Conservation (phyloP, 2,888 invertebrate genomes). For the Ennomos erosarius region DNA sequence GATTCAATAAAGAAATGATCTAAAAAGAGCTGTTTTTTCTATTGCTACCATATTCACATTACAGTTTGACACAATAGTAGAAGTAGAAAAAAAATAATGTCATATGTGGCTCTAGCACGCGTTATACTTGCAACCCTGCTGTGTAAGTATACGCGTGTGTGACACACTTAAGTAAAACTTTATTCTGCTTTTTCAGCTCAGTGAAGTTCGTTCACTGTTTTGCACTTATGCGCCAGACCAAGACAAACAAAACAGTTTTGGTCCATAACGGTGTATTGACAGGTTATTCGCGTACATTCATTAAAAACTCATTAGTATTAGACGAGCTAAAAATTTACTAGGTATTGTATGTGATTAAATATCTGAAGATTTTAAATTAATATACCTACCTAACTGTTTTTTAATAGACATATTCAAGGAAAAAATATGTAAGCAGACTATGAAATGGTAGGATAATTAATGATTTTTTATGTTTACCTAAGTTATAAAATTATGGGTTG, state of each 20-base stretch:
- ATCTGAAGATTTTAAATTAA: constrained; percentile 10
- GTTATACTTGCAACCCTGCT: no score
- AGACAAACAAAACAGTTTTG: constrained; percentile 17
- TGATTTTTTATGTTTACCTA: background rate
- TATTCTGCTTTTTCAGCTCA: background rate
- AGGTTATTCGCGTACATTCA: constrained; percentile 49
- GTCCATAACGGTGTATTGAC: constrained; percentile 51
- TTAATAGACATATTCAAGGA: constrained; percentile 4
- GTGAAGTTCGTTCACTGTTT: constrained; percentile 12
- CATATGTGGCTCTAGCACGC: no score
- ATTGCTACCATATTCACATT: no score
- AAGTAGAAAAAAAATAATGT: no score
- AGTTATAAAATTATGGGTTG: no score
- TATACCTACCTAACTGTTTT: constrained; percentile 12
- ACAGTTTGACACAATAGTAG: no score
- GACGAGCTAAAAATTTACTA: background rate
- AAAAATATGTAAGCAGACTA: background rate
- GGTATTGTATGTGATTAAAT: background rate
- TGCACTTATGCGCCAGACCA: constrained; percentile 11
- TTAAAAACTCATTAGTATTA: constrained; percentile 41
- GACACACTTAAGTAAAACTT: no score
- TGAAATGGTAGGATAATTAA: no score
- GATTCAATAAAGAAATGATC: no score
- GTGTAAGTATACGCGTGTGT: no score
- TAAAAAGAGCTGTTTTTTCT: no score